Base-by-base conservation (phyloP, 2,888 invertebrate genomes). In the Scaptomyza cyrtandrae region DNA sequence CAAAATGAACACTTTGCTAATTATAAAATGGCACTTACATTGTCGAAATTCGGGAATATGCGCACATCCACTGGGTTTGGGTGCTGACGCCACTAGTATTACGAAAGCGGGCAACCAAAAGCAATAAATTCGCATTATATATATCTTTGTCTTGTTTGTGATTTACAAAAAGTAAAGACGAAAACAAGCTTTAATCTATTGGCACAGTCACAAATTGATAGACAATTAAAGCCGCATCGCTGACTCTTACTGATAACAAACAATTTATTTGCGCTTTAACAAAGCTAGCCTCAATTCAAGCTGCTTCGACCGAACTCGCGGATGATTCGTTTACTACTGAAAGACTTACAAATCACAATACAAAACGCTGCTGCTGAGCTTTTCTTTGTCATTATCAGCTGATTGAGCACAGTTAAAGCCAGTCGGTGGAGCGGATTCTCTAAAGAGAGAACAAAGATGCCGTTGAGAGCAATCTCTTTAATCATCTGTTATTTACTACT, bases 191-290 rank as follows among this genome's bases (percentile, higher is more conserved):
- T 53, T 33, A 35, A 54, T 64, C 55, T 41, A 49, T 67, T 29
- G 27, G 27, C 10, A 35, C 43, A 45, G 49, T 41, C 52, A 48
- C 41, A 39, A 43, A 29, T 35, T 46, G 24, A 71, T 64, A 61
- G 44, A 39, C 45, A 63, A 67, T 61, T 78, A 39, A 53, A 75
- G 63, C 62, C 71, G 81, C 74, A 74, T 68, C 44, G 37, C 37
- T 11, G 16, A 7, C 39, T 37, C 7, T 14, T 39, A 37, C 48
- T 84, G 82, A 82, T 82, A 82, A 86, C 79, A 68, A 67, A n/a
- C n/a, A n/a, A 65, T 50, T 50, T 10, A 68, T 61, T 45, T 60
- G 59, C 61, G 59, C 52, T 59, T 69, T 39, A 53, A 46, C 3
- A 46, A 35, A 27, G n/a, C n/a, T 35, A 39, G 44, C 16, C 35